These are phyloP conservation scores for human (Homo sapiens) DNA, from an alignment of 2,113 vertebrate genomes.

Conservation along the genomic window DNA sequence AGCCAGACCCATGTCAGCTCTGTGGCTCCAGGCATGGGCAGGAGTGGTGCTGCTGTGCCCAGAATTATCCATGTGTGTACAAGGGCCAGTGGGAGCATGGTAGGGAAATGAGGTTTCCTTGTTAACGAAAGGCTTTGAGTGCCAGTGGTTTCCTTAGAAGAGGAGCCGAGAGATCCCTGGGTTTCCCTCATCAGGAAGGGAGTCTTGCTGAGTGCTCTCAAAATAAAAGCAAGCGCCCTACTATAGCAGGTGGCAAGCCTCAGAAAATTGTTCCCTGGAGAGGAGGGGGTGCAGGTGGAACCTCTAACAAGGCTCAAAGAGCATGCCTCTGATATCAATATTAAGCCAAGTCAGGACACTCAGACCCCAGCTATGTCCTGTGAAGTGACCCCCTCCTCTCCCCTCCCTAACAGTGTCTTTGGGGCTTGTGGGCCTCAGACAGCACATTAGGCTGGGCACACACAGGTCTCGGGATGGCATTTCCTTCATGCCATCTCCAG, in stretches of 20 bases:
- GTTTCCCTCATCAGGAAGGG: slow-evolving; percentile 41
- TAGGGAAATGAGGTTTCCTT: neutral
- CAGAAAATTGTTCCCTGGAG: slow-evolving; percentile 40
- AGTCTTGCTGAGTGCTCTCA: slow-evolving; percentile 8
- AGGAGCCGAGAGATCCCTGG: neutral
- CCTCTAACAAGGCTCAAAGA: neutral
- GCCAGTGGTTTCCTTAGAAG: neutral
- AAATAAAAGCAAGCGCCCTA: slow-evolving; percentile 56
- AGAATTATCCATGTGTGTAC: neutral
- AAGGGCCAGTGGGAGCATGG: neutral
- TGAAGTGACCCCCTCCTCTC: no score
- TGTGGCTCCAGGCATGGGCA: neutral
- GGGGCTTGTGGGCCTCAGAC: neutral
- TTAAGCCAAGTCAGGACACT: neutral
- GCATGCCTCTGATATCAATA: neutral
- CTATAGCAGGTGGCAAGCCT: slow-evolving; percentile 48
- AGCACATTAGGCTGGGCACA: neutral
- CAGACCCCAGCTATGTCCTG: neutral
- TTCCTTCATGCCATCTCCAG: neutral
- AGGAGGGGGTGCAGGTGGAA: neutral
- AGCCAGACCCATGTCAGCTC: neutral
- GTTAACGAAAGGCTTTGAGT: neutral
- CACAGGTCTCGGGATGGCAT: neutral
- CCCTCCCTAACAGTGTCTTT: neutral
- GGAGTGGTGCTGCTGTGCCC: rapidly evolving